These are phyloP conservation scores for Spinus pinus DNA, from an alignment of 2,797 vertebrate genomes.

Conservation along the genomic window DNA sequence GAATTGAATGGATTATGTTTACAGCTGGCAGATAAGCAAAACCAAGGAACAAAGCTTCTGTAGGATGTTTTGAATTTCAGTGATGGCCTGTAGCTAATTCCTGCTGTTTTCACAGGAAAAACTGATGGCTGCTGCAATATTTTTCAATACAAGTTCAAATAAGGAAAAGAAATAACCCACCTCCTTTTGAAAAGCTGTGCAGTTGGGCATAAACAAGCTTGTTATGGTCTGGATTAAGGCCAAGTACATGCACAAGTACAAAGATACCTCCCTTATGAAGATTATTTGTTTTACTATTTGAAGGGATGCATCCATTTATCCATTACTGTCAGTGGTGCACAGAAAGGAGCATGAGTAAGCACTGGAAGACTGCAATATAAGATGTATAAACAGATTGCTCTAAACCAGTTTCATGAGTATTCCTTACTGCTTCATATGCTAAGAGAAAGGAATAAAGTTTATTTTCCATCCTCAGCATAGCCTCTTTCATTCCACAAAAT, in stretches of 20 bases:
- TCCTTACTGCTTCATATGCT: not conserved
- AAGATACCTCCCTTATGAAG: slow-evolving; percentile 2
- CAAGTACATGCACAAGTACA: not conserved
- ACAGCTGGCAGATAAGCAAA: slow-evolving; percentile 58
- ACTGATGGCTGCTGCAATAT: slow-evolving; percentile 44
- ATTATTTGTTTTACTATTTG: slow-evolving; percentile 11
- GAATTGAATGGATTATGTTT: slow-evolving; percentile 37
- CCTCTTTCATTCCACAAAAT: not conserved
- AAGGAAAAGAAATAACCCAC: slow-evolving; percentile 49
- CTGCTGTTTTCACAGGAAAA: slow-evolving; percentile 54
- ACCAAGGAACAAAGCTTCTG: slow-evolving; percentile 40
- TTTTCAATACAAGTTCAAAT: slow-evolving; percentile 51
- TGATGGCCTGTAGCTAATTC: slow-evolving; percentile 58
- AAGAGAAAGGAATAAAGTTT: slow-evolving; percentile 1
- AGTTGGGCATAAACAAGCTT: slow-evolving; percentile 48
- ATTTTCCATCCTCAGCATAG: not conserved
- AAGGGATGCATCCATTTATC: slow-evolving; percentile 15
- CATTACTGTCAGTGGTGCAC: not conserved
- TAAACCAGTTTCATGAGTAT: not conserved
- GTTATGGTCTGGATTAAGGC: slow-evolving; percentile 17
- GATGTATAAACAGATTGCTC: not conserved
- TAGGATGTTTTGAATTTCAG: slow-evolving; percentile 56
- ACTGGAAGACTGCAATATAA: not conserved
- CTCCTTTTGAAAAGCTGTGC: slow-evolving; percentile 21
- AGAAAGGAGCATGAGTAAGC: not conserved